These are phyloP conservation scores for Coranthus polyacanthus DNA, from an alignment of 2,797 vertebrate genomes.

Conservation along the genomic window DNA sequence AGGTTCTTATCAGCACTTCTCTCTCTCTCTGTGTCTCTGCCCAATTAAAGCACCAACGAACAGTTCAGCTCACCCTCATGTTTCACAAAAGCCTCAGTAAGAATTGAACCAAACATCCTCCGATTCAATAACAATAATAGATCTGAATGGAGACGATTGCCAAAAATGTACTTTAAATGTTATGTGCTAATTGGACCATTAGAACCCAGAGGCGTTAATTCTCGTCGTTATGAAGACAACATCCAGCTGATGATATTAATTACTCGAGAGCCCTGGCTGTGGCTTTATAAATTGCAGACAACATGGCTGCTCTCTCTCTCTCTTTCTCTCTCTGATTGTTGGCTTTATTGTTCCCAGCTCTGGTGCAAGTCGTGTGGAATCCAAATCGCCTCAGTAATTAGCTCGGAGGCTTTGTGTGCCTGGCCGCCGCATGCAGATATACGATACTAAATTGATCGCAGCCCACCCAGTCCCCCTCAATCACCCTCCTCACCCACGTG, in stretches of 20 bases:
- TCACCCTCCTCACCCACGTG: constrained; percentile 53
- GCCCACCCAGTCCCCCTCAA: constrained; percentile 63
- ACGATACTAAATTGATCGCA: constrained; percentile 74
- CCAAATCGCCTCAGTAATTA: constrained; percentile 83
- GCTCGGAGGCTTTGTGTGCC: constrained; percentile 75
- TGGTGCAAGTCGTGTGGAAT: constrained; percentile 72
- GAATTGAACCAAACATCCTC: constrained; percentile 62
- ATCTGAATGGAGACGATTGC: constrained; percentile 64
- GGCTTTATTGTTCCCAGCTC: constrained; percentile 79
- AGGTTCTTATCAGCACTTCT: constrained; percentile 18
- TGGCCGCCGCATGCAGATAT: constrained; percentile 70
- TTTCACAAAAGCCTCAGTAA: constrained; percentile 62
- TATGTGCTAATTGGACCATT: constrained; percentile 76
- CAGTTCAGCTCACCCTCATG: constrained; percentile 63
- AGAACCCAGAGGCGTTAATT: constrained; percentile 73
- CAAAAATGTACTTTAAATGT: constrained; percentile 76
- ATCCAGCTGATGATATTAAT: constrained; percentile 82
- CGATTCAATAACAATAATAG: constrained; percentile 77
- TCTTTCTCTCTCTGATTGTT: constrained; percentile 68
- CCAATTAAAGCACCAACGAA: constrained; percentile 64
- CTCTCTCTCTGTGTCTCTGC: constrained; percentile 15
- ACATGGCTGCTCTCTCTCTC: constrained; percentile 61
- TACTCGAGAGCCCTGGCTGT: constrained; percentile 66
- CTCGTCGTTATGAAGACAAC: constrained; percentile 72
- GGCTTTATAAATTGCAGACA: constrained; percentile 78